phyloP scores from a whole-genome alignment of 2,888 invertebrate genomes.

The Drosophila hamatofila region DNA sequence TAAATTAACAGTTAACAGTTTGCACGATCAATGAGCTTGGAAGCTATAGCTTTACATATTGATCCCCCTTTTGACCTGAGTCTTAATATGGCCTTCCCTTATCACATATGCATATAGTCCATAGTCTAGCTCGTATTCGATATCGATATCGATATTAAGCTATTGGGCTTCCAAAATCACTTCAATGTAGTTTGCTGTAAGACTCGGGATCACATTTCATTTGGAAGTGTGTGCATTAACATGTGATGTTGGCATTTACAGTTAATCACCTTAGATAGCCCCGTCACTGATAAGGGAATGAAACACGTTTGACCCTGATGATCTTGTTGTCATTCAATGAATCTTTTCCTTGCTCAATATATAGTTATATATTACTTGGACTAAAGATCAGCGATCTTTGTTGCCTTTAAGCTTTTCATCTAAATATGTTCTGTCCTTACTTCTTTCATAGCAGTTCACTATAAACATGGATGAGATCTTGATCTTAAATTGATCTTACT shows the following conservation, averaged over 20 bases:
- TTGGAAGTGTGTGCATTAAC: constrained; percentile 13
- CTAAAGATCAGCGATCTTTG: background rate
- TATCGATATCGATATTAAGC: constrained; percentile 34
- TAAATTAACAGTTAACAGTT: constrained; percentile 37
- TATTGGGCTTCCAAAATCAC: constrained; percentile 44
- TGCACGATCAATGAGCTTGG: background rate
- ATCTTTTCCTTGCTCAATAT: background rate
- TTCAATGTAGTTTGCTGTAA: constrained; percentile 29
- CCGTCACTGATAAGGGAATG: constrained; percentile 2
- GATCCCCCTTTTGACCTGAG: constrained; percentile 23
- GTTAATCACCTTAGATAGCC: constrained; percentile 15
- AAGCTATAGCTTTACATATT: constrained; percentile 14
- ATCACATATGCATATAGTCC: constrained; percentile 1
- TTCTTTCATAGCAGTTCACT: background rate
- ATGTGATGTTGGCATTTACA: constrained; percentile 39
- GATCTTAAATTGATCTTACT: background rate
- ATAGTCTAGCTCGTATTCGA: constrained; percentile 3
- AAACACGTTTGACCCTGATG: background rate
- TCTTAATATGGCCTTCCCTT: constrained; percentile 28
- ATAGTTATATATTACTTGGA: background rate
- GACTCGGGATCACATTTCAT: constrained; percentile 25
- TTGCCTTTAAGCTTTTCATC: background rate
- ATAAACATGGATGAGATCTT: background rate
- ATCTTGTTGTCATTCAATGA: constrained; percentile 17
- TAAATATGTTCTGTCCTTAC: background rate